Evolutionary conservation across 1,140 invertebrate species (phyloP).

Genomic region (Psix sp.): DNA sequence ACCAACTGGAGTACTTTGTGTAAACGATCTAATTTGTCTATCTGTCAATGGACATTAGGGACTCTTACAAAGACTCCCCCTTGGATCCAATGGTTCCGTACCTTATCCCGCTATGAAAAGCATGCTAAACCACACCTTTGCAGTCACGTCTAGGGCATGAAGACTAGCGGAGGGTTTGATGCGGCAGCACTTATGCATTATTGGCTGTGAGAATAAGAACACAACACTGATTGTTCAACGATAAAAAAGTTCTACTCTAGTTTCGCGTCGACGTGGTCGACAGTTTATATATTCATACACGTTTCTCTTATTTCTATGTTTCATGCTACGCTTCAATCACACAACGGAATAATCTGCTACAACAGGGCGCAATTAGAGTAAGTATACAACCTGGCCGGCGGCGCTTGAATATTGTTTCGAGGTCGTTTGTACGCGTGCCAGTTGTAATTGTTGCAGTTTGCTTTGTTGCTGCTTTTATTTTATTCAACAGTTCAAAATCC

Average conservation of each 20-base stretch:
- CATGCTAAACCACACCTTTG: slow-evolving; percentile 37
- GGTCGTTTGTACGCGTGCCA: no score
- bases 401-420: slow-evolving; percentile 37
- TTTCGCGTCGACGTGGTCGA: slow-evolving; percentile 13
- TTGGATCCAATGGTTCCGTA: slow-evolving; percentile 27
- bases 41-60: no score
- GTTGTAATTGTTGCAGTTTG: no score
- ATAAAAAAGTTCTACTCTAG: slow-evolving; percentile 29
- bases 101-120: slow-evolving; percentile 28
- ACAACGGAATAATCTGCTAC: slow-evolving; percentile 62
- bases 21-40: no score
- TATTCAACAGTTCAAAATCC: no score
- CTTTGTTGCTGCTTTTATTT: no score
- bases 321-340: slow-evolving; percentile 74
- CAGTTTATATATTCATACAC: slow-evolving; percentile 49
- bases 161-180: slow-evolving; percentile 31
- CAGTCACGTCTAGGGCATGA: slow-evolving; percentile 51
- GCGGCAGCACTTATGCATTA: slow-evolving; percentile 51
- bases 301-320: slow-evolving; percentile 73
- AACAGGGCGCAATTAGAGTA: slow-evolving; percentile 81
- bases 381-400: slow-evolving; percentile 71
- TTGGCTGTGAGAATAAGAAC: slow-evolving; percentile 47
- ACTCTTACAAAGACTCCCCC: slow-evolving; percentile 2
- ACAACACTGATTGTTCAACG: slow-evolving; percentile 28
- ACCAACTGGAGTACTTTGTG: no score